These are phyloP conservation scores for Amphipyra berbera DNA, from an alignment of 2,888 invertebrate genomes.

Conservation along the genomic window DNA sequence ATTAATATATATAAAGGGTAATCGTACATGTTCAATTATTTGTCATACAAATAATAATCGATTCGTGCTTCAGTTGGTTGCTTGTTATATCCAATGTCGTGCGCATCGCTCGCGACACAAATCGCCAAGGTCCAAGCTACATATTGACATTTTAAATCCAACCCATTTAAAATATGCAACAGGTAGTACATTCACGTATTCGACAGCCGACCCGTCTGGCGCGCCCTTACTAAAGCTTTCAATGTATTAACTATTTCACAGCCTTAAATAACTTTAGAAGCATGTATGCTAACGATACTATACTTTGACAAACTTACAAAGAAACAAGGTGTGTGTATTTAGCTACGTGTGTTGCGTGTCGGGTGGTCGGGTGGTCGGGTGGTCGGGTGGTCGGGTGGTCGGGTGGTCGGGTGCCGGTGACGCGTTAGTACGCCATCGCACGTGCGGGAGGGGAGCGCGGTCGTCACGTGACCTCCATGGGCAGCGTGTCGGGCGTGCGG, in stretches of 20 bases:
- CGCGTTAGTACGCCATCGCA: no score
- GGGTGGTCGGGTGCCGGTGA: no score
- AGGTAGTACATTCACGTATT: neutral
- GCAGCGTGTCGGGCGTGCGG: slow-evolving; percentile 70
- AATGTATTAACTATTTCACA: slow-evolving; percentile 84
- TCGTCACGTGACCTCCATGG: slow-evolving; percentile 88
- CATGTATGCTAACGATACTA: slow-evolving; percentile 16
- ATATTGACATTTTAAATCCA: neutral
- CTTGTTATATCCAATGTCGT: no score
- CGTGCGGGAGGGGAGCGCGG: slow-evolving; percentile 52
- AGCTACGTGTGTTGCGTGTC: neutral
- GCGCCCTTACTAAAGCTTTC: slow-evolving; percentile 51
- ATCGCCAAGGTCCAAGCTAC: neutral
- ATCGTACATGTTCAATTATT: slow-evolving; percentile 37
- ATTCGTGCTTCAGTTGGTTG: neutral
- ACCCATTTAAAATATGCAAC: neutral
- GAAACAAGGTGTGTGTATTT: neutral
- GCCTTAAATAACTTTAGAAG: slow-evolving; percentile 78
- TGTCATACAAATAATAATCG: slow-evolving; percentile 2
- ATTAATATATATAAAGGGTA: slow-evolving; percentile 7
- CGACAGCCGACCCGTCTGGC: no score
- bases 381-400: neutral
- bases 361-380: no score
- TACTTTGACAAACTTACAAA: no score
- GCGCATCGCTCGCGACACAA: no score